A percentile compares a stretch with the other conserved stretches of the same genome.
Conservation (phyloP, 2,113 vertebrate species). For the Oenanthe melanoleuca region DNA sequence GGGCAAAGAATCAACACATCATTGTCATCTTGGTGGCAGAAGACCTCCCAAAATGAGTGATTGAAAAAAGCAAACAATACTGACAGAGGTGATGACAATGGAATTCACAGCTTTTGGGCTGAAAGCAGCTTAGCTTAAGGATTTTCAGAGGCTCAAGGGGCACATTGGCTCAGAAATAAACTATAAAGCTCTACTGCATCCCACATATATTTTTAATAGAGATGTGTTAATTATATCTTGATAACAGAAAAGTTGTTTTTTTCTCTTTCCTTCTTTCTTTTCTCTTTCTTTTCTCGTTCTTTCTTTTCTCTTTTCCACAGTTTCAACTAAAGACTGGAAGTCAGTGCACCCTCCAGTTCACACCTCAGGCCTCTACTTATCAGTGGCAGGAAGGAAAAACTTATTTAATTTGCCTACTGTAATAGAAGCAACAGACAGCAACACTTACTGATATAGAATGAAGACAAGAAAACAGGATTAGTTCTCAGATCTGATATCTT, state of each 20-base stretch:
- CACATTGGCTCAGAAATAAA: background rate
- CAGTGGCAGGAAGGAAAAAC: background rate
- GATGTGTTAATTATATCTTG: background rate
- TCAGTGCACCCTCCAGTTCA: background rate
- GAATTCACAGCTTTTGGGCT: background rate
- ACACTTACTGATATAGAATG: slow-evolving; percentile 11
- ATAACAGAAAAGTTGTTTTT: background rate
- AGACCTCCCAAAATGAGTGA: background rate
- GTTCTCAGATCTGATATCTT: slow-evolving; percentile 51
- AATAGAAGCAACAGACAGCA: background rate
- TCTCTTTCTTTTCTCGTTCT: background rate
- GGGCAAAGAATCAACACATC: slow-evolving; percentile 1
- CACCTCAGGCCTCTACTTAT: background rate
- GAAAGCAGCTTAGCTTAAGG: background rate
- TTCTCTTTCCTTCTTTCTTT: background rate
- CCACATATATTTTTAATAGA: background rate
- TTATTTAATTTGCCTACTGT: slow-evolving; percentile 40
- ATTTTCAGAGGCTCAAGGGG: background rate
- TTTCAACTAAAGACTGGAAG: background rate
- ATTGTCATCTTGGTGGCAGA: background rate
- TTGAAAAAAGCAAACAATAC: background rate
- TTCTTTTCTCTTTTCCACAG: background rate
- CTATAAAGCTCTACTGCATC: background rate
- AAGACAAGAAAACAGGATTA: slow-evolving; percentile 51
- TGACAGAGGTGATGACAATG: background rate